These are phyloP conservation scores for Malthinus seriepunctatus DNA, from an alignment of 2,888 invertebrate species.

Conservation along the genomic window DNA sequence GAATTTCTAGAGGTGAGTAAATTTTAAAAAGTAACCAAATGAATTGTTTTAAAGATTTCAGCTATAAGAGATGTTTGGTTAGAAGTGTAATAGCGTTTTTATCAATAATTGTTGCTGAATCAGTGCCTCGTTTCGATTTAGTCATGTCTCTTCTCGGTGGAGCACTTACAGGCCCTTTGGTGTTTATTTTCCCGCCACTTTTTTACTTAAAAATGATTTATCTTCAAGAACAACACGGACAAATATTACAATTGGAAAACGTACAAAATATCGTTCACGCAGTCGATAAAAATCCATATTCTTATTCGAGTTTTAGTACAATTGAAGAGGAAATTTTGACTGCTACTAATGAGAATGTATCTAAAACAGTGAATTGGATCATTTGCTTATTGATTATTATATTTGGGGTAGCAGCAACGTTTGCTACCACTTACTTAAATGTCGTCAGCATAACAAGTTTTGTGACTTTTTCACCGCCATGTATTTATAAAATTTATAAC, in stretches of 20 bases:
- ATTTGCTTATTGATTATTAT: slow-evolving; percentile 60
- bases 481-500: slow-evolving; percentile 66
- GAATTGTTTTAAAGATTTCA: slow-evolving; percentile 66
- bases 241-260: slow-evolving; percentile 38
- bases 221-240: slow-evolving; percentile 52
- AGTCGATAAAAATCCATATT: background rate
- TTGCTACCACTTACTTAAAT: slow-evolving; percentile 73
- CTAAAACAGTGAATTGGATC: background rate
- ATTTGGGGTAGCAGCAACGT: slow-evolving; percentile 66
- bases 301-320: background rate
- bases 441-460: slow-evolving; percentile 66
- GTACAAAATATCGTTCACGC: slow-evolving; percentile 33
- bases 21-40: background rate
- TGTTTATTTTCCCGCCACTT: slow-evolving; percentile 82
- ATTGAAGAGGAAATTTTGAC: no score
- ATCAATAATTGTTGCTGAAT: slow-evolving; percentile 77
- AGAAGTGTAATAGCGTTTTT: slow-evolving; percentile 71
- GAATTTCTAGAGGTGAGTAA: slow-evolving; percentile 70
- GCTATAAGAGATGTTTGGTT: slow-evolving; percentile 70
- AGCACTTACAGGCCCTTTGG: slow-evolving; percentile 78
- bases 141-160: slow-evolving; percentile 87
- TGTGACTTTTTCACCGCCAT: slow-evolving; percentile 72
- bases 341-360: slow-evolving; percentile 12
- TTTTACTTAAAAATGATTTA: slow-evolving; percentile 73
- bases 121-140: slow-evolving; percentile 82